phyloP scores from a whole-genome alignment of 2,888 invertebrate species.

The Ganaspis brasiliensis region DNA sequence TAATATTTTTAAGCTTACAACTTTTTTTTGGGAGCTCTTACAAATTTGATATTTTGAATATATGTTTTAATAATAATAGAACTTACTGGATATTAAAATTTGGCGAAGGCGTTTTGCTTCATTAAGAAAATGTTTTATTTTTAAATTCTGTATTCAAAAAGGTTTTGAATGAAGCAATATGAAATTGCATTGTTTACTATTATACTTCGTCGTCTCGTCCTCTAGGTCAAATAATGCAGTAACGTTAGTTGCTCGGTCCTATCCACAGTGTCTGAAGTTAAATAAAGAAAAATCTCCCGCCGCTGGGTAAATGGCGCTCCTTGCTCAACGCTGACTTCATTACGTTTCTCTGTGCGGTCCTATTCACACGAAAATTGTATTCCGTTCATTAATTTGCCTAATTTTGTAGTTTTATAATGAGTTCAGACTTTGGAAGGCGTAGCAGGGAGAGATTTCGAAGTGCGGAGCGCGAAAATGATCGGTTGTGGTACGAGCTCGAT shows the following conservation, averaged over 20 bases:
- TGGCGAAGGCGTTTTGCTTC: too few relatives aligned
- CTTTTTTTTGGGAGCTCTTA: too few relatives aligned
- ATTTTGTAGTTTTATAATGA: background rate
- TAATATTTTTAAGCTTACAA: too few relatives aligned
- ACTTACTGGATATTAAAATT: too few relatives aligned
- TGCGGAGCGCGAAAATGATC: background rate
- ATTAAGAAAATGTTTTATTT: too few relatives aligned
- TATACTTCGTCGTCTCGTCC: conserved; percentile 13
- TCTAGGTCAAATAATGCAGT: conserved; percentile 15
- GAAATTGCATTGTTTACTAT: too few relatives aligned
- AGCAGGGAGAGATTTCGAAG: background rate
- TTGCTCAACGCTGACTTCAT: background rate
- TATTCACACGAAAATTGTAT: background rate
- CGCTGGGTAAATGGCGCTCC: background rate
- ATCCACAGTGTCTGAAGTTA: background rate
- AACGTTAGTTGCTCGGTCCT: conserved; percentile 3
- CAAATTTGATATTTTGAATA: too few relatives aligned
- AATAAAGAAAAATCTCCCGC: background rate
- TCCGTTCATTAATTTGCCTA: background rate
- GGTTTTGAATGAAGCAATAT: too few relatives aligned
- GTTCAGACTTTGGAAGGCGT: background rate
- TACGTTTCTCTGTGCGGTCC: conserved; percentile 17
- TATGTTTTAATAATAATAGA: too few relatives aligned
- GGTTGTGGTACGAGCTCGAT: background rate
- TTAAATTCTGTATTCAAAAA: too few relatives aligned